These are phyloP conservation scores for Martes martes DNA, from an alignment of 2,113 vertebrate genomes.

Conservation along the genomic window DNA sequence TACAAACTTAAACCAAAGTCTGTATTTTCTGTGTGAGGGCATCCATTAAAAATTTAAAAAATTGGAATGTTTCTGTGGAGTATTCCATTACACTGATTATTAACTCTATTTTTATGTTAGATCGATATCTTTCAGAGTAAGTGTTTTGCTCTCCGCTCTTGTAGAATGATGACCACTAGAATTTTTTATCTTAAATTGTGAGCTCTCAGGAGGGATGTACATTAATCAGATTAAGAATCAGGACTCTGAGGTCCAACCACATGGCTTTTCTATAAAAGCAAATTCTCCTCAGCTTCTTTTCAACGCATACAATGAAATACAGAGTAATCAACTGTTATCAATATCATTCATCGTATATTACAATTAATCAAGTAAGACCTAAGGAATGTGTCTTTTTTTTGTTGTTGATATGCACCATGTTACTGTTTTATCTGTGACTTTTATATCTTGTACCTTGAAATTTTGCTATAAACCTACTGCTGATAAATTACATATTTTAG, in stretches of 20 bases:
- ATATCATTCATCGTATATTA: neutral
- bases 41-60: conserved; percentile 27
- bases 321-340: neutral
- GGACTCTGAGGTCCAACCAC: neutral
- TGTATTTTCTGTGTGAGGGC: neutral
- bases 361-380: neutral
- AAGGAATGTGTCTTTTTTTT: neutral
- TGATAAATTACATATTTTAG: neutral
- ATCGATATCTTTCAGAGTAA: neutral
- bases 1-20: neutral
- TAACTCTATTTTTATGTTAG: neutral
- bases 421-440: neutral
- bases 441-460: neutral
- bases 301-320: neutral
- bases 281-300: neutral
- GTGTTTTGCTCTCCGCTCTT: neutral
- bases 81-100: neutral
- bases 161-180: neutral
- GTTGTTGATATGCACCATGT: neutral
- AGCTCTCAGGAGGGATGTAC: neutral
- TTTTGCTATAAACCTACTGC: neutral
- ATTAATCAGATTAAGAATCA: neutral
- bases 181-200: neutral
- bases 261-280: neutral
- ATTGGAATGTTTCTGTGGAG: neutral